Percentiles rank a stretch among this genome's conserved stretches.
These are phyloP conservation scores for Nephrotoma guestfalica DNA, from an alignment of 2,888 invertebrate genomes.

Conservation along the genomic window DNA sequence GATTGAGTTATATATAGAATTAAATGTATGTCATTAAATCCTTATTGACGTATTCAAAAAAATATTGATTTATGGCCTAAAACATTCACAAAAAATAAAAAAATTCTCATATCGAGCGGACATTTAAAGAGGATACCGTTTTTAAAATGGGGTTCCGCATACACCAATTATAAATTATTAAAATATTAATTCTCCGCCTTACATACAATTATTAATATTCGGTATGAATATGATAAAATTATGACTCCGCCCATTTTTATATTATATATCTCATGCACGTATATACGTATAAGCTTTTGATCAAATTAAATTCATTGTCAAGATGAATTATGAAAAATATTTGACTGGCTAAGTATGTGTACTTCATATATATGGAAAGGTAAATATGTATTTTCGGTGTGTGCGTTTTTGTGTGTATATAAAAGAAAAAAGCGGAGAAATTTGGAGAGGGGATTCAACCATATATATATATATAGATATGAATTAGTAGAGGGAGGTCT, in stretches of 20 bases:
- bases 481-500: neutral
- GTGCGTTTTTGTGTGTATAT: neutral
- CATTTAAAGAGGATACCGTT: neutral
- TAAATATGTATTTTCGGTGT: neutral
- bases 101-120: neutral
- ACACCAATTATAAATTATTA: neutral
- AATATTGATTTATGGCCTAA: neutral
- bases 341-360: neutral
- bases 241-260: neutral
- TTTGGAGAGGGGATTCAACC: neutral
- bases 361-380: neutral
- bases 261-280: neutral
- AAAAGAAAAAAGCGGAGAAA: neutral
- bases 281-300: neutral
- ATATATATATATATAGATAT: neutral
- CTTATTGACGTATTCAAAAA: neutral
- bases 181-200: neutral
- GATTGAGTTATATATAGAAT: neutral
- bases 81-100: neutral
- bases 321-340: neutral
- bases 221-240: neutral
- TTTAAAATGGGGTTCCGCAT: neutral
- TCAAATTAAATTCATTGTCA: neutral
- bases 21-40: neutral
- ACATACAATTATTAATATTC: neutral